Evolutionary conservation across 2,888 invertebrate genomes (phyloP), one percentile per base, ranked within the genome.

Genomic region (Zhuqinia jingwanae): DNA sequence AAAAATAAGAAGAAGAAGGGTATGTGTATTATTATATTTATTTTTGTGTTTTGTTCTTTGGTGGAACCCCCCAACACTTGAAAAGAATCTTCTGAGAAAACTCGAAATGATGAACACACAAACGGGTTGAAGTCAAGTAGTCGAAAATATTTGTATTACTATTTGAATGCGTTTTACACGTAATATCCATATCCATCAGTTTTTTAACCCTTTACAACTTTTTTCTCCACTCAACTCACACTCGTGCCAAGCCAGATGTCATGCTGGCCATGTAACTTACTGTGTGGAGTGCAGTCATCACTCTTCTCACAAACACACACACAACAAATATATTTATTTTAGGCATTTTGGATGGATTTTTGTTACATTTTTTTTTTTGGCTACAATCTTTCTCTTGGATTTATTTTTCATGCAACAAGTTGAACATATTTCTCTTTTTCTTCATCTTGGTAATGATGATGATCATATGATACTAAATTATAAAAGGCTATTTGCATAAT

Each of bases 401-500:
- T n/a, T n/a, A n/a, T n/a, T n/a, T n/a, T n/a, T n/a, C n/a, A n/a
- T n/a, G n/a, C n/a, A n/a, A n/a, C n/a, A n/a, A n/a, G n/a, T n/a
- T n/a, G n/a, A n/a, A n/a, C n/a, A n/a, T n/a, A n/a, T n/a, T n/a
- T n/a, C n/a, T n/a, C n/a, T n/a, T n/a, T n/a, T n/a, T n/a, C n/a
- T n/a, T n/a, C n/a, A n/a, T n/a, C n/a, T n/a, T n/a, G n/a, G n/a
- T n/a, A n/a, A n/a, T n/a, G n/a, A n/a, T n/a, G n/a, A n/a, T n/a
- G n/a, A n/a, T n/a, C n/a, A n/a, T n/a, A n/a, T 78, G 60, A 78
- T 78, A 78, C 47, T 60, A 58, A 45, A 56, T 63, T 58, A 36
- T 76, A 76, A 58, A 75, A 25, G 22, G 13, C 25, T n/a, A 78
- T 78, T 78, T 78, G 56, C 78, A 78, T 78, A 78, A 78, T 76